Percentiles rank a stretch among this genome's conserved stretches.
These are phyloP conservation scores for Calonectris borealis DNA, from an alignment of 2,113 vertebrate species.

Conservation along the genomic window DNA sequence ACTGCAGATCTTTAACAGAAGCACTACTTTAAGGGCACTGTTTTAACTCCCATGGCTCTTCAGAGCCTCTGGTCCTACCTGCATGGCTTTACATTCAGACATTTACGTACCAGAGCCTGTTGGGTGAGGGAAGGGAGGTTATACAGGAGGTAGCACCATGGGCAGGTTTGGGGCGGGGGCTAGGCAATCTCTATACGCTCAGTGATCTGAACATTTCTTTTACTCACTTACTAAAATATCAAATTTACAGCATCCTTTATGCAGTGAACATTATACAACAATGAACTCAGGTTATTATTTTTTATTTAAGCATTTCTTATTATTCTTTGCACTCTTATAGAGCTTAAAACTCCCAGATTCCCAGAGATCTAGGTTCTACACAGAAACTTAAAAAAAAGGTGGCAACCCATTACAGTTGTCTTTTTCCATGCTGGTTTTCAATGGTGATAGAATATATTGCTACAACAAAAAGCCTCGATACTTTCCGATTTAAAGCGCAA, in stretches of 20 bases:
- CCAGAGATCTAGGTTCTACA: neutral
- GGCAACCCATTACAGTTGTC: neutral
- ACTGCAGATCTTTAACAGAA: neutral
- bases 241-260: neutral
- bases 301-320: neutral
- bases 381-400: neutral
- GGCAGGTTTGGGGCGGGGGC: neutral
- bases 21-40: neutral
- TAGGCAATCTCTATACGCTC: neutral
- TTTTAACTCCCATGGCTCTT: neutral
- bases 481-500: neutral
- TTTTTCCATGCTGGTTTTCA: neutral
- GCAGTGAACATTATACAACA: neutral
- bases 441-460: neutral
- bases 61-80: neutral
- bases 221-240: neutral
- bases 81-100: accelerated
- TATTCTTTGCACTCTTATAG: neutral
- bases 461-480: neutral
- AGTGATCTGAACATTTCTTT: neutral
- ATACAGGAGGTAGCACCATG: accelerated
- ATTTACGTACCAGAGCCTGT: accelerated
- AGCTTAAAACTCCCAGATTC: neutral
- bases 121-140: neutral
- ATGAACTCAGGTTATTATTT: neutral